Conservation (phyloP, 2,888 invertebrate species). For the Leptopilina myrica region DNA sequence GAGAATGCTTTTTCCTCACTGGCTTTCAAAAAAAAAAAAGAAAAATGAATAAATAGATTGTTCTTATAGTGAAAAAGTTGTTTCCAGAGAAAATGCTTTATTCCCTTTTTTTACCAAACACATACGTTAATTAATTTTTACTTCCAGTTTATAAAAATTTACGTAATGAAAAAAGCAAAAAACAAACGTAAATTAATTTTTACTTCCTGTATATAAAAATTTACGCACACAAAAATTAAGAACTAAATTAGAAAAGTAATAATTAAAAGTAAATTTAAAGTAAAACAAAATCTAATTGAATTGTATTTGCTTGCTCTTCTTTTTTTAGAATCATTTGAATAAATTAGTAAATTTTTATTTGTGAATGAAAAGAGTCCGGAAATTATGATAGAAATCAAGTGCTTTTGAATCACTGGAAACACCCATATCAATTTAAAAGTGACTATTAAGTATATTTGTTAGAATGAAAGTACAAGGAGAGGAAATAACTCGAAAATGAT, state of each 20-base stretch:
- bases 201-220: no score
- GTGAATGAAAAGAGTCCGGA: not conserved
- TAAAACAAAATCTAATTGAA: no score
- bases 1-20: slow-evolving; percentile 6
- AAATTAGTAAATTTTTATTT: slow-evolving; percentile 1
- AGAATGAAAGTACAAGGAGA: not conserved
- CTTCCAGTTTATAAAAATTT: not conserved
- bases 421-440: slow-evolving; percentile 18
- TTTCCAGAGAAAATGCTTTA: not conserved
- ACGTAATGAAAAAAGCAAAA: no score
- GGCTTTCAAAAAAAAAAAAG: not conserved
- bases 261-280: no score
- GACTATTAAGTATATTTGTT: slow-evolving; percentile 11
- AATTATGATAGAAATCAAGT: slow-evolving; percentile 32
- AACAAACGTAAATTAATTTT: no score
- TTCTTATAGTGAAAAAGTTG: not conserved
- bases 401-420: slow-evolving; percentile 5
- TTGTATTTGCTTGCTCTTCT: not conserved
- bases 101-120: not conserved
- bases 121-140: not conserved
- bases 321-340: not conserved
- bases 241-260: no score
- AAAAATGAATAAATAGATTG: not conserved
- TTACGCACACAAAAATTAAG: no score
- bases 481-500: slow-evolving; percentile 25